These are phyloP conservation scores for Atlantisia rogersi DNA, from an alignment of 2,113 vertebrate genomes.

Conservation along the genomic window DNA sequence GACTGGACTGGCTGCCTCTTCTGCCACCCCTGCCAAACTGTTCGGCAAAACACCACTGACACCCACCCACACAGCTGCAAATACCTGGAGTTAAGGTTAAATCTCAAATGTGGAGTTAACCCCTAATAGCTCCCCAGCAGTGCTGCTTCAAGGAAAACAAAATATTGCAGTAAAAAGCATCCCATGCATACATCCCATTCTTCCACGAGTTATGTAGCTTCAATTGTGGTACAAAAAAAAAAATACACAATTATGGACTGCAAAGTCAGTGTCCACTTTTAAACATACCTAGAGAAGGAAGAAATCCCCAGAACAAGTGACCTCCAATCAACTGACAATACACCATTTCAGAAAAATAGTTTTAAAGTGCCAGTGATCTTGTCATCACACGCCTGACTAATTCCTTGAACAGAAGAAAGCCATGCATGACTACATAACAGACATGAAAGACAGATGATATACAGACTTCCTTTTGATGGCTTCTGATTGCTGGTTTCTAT, in stretches of 20 bases:
- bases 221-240: neutral
- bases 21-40: neutral
- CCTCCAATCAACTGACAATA: neutral
- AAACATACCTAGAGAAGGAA: neutral
- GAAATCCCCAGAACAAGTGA: neutral
- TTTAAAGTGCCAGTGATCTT: conserved; percentile 27
- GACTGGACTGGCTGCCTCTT: neutral
- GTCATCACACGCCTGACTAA: conserved; percentile 40
- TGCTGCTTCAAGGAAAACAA: neutral
- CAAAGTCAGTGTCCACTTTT: neutral
- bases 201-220: neutral
- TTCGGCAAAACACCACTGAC: neutral
- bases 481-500: neutral
- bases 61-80: fast-evolving
- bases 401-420: conserved; percentile 15
- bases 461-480: neutral
- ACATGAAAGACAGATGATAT: neutral
- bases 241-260: neutral
- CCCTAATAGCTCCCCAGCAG: neutral
- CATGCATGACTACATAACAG: neutral
- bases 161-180: neutral
- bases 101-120: neutral
- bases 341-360: neutral
- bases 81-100: neutral
- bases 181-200: neutral